Evolutionary conservation across 2,797 vertebrate genomes (phyloP), one percentile per base, ranked within the genome.

Genomic region (Cuniculus paca): DNA sequence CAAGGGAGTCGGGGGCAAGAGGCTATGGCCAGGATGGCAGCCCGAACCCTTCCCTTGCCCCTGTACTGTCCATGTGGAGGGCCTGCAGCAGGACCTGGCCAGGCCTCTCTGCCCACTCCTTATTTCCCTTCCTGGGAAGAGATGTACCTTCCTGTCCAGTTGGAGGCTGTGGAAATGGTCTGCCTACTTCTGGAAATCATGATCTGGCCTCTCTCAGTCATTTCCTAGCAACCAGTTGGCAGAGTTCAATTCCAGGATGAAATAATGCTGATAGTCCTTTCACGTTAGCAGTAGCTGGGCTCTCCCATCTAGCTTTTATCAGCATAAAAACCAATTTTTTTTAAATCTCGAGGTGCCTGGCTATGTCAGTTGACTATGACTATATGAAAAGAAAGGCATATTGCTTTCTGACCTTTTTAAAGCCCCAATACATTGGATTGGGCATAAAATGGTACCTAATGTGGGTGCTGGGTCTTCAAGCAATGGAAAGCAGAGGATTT

Each of bases 261-360:
- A 78, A 22, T 56, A 22, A 39, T 65, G 26, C 54, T 10, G 52
- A 88, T 24, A 39, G 45, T 14, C 3, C 20, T 88, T 54, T 39
- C 22, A 24, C 16, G 20, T 22, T 19, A 75, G 48, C 28, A 61
- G 63, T 61, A 82, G 39, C 28, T 20, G 2, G 7, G 24, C 26
- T 80, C 31, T 91, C 31, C 26, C 58, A 54, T 61, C 19, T 91
- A 58, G 28, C 45, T 92, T 94, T 95, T 82, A 89, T 85, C 48
- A 52, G 54, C 5, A 24, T 48, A 39, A 22, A 96, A 90, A 63
- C 39, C 45, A 52, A 16, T 79, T 34, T 60, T 78, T 52, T 63
- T 1, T 63, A n/a, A 48, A 50, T 77, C 34, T 84, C 1, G 34
- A 52, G 61, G 20, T 80, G 54, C 52, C 19, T 84, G n/a, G 45